Base-by-base conservation (phyloP, 2,888 invertebrate genomes). In the Lasiommata megera region DNA sequence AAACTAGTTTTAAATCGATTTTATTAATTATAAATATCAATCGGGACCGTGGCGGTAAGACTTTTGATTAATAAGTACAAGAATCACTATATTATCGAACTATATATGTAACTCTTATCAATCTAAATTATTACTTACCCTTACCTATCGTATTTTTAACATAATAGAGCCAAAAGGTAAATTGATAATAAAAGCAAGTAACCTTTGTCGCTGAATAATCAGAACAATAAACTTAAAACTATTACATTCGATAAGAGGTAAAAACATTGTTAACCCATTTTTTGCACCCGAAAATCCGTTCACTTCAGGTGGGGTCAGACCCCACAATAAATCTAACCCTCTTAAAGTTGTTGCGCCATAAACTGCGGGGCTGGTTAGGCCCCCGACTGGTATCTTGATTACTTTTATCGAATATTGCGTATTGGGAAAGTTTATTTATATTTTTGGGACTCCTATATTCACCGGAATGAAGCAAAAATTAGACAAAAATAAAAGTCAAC, bases 391-490 rank as follows among this genome's bases (percentile, higher is more conserved):
- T 76, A 80, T 77, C 81, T 76, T 71, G 83, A 85, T 84, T 84
- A 82, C 79, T 82, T 84, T 79, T 82, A 82, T 80, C 81, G 77
- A 80, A 80, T 81, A 76, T 77, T 74, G 77, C 70, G 68, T 70
- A 71, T 72, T 67, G 71, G 69, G 62, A 66, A 67, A 69, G 61
- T 69, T 67, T 72, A 71, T 70, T 68, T 72, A 68, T 73, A 67
- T 72, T 41, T 52, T 41, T 18, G 18, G 18, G 34, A 11, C 18
- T 8, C 38, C 37, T 28, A 28, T 9, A 37, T 23, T 29, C 34
- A 9, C 29, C 11, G 11, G 29, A 31, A 46, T 31, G 14, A 48
- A 48, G 17, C 12, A 23, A 37, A 36, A 48, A 48, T 36, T 48
- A 17, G 36, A 23, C 9, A 8, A 48, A 18, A 23, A 36, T 18